phyloP scores from a whole-genome alignment of 2,797 vertebrate species.

The Cichlasoma orientale region DNA sequence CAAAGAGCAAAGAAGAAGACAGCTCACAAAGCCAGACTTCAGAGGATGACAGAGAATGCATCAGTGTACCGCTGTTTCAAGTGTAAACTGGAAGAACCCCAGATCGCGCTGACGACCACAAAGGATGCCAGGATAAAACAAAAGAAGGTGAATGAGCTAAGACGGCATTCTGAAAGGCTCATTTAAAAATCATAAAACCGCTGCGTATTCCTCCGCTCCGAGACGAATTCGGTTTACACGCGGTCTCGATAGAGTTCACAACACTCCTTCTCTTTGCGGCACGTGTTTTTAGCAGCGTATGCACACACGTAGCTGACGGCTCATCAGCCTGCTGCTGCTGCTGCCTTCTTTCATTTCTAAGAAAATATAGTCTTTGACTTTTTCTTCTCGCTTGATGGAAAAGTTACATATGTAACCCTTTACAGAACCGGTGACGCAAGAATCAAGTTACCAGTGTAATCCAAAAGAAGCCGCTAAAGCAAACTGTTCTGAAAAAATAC shows the following conservation, averaged over 20 bases:
- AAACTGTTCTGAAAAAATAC: neutral
- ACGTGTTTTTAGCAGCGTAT: neutral
- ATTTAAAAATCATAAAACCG: slow-evolving; percentile 47
- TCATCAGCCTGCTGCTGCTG: neutral
- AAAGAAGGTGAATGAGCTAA: slow-evolving; percentile 15
- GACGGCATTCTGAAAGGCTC: slow-evolving; percentile 33
- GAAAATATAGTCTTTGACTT: neutral
- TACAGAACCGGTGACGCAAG: slow-evolving; percentile 8
- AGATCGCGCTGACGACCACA: slow-evolving; percentile 28
- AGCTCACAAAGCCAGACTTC: slow-evolving; percentile 26
- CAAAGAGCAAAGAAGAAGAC: slow-evolving; percentile 21
- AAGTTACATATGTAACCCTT: slow-evolving; percentile 7
- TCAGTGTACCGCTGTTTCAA: slow-evolving; percentile 23
- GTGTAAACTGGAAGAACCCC: slow-evolving; percentile 27
- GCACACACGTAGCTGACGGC: slow-evolving; percentile 24
- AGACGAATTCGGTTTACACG: slow-evolving; percentile 5
- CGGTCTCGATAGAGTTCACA: neutral
- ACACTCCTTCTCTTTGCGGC: neutral
- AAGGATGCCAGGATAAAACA: slow-evolving; percentile 13
- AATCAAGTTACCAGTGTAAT: neutral
- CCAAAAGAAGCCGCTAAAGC: neutral
- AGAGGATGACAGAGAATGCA: slow-evolving; percentile 44
- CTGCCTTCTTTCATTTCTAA: slow-evolving; percentile 10
- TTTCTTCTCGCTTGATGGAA: neutral
- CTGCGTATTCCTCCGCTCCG: slow-evolving; percentile 16